Conservation (phyloP, 1,140 invertebrate genomes). For the Hestina assimilis region DNA sequence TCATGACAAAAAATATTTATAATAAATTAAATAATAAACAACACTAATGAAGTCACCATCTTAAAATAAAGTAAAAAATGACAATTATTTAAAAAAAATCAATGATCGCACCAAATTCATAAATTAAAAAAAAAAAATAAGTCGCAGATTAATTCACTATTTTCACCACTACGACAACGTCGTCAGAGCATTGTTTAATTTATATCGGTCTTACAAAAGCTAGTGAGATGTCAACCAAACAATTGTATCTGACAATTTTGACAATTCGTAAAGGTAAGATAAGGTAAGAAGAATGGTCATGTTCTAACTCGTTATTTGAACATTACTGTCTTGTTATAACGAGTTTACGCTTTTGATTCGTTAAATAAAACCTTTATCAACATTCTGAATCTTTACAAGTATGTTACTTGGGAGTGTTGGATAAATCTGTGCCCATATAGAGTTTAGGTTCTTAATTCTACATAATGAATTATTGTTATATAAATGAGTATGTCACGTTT, state of each 20-base stretch:
- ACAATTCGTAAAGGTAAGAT: constrained; percentile 13
- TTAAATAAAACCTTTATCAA: not conserved
- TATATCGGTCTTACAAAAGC: constrained; percentile 1
- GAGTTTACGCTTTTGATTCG: not conserved
- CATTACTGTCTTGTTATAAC: not conserved
- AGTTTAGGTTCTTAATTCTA: too few relatives aligned
- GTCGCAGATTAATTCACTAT: too few relatives aligned
- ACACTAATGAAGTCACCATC: too few relatives aligned
- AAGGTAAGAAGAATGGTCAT: constrained; percentile 8
- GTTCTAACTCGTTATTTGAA: constrained; percentile 2
- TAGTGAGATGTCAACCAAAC: constrained; percentile 18
- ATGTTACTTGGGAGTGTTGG: not conserved
- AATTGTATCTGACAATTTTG: constrained; percentile 18
- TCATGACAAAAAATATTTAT: too few relatives aligned
- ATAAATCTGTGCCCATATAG: too few relatives aligned
- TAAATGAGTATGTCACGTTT: too few relatives aligned
- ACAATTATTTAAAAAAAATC: too few relatives aligned
- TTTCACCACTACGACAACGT: not conserved
- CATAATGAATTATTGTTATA: too few relatives aligned
- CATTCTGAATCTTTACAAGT: not conserved
- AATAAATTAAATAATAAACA: too few relatives aligned
- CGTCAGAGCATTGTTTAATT: not conserved
- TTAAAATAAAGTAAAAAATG: too few relatives aligned
- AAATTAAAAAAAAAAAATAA: too few relatives aligned
- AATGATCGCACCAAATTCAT: too few relatives aligned